These are phyloP conservation scores for Lates japonicus DNA, from an alignment of 2,797 vertebrate species.

Conservation along the genomic window DNA sequence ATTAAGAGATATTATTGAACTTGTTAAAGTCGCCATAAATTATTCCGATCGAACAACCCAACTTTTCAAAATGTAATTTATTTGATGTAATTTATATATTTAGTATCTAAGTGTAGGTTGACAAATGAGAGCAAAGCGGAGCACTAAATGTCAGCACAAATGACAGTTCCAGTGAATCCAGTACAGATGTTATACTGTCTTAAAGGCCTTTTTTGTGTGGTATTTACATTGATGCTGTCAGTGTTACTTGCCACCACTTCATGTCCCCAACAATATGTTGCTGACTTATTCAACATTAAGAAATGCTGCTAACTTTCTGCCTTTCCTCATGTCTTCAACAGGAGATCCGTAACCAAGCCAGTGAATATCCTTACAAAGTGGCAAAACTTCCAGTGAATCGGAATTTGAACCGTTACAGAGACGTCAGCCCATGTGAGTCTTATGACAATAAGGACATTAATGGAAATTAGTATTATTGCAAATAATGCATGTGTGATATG, in stretches of 20 bases:
- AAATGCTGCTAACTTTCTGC: constrained; percentile 28
- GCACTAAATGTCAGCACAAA: neutral
- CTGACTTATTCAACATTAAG: neutral
- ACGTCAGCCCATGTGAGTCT: constrained; percentile 98
- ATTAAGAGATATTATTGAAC: neutral
- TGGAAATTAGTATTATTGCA: neutral
- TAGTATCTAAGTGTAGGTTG: neutral
- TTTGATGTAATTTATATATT: too few species aligned
- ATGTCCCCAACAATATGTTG: neutral
- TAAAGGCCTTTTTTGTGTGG: neutral
- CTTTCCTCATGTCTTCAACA: constrained; percentile 75
- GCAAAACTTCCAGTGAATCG: constrained; percentile 96
- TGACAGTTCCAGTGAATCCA: neutral
- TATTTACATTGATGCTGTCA: constrained; percentile 15
- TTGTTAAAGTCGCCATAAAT: too few species aligned
- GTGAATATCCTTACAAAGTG: constrained; percentile 93
- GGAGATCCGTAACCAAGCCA: constrained; percentile 96
- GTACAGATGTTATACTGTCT: neutral
- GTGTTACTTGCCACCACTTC: neutral
- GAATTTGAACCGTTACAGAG: constrained; percentile 98
- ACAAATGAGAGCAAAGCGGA: constrained; percentile 18
- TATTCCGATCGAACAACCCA: neutral
- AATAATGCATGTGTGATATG: neutral
- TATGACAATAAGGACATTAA: neutral
- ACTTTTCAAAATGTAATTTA: neutral